Base-by-base conservation (phyloP, 2,113 vertebrate genomes). In the Centropus unirufus region DNA sequence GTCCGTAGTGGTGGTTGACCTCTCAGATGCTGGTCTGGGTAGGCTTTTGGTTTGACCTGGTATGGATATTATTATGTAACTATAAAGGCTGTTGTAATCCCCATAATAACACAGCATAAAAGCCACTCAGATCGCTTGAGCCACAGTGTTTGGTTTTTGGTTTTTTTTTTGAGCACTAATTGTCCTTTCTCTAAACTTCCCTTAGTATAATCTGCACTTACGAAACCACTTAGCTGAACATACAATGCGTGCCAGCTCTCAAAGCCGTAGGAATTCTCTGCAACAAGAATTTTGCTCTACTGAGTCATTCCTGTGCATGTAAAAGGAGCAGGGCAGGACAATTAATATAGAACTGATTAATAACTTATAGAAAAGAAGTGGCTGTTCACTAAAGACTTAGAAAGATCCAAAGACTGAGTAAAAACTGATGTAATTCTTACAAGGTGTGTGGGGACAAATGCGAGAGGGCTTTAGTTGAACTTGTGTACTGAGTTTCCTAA, bases 171-270 rank as follows among this genome's bases (percentile, higher is more conserved):
- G 51, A 74, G 42, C 21, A 34, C 21, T 79, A 54, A 54, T 61
- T 89, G 66, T 32, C 63, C 20, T 2, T 66, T 84, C 89, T 89
- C 72, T 54, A 74, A 84, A 77, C 62, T 94, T 93, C 82, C 58
- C 14, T 58, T 69, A 21, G 22, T 62, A 34, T 66, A 80, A 85
- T 91, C 58, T 46, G n/a, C 46, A 34, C 21, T 91, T 91, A 77
- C 0, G 1, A 93, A 93, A 76, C 66, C 27, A 27, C 61, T 77
- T 47, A 58, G 42, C 49, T 73, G 42, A 54, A 52, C 0, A 0
- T 66, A 11, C 44, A 17, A 36, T 3, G 12, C 46, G 32, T 74
- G 67, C 54, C 74, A 77, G 49, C 36, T 66, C 83, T 73, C 24
- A 7, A 75, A 75, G 24, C 21, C 58, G 58, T 24, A 57, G 58